These are phyloP conservation scores for Caenorhabditis sp. DNA, from an alignment of 2,888 invertebrate species.

Conservation along the genomic window DNA sequence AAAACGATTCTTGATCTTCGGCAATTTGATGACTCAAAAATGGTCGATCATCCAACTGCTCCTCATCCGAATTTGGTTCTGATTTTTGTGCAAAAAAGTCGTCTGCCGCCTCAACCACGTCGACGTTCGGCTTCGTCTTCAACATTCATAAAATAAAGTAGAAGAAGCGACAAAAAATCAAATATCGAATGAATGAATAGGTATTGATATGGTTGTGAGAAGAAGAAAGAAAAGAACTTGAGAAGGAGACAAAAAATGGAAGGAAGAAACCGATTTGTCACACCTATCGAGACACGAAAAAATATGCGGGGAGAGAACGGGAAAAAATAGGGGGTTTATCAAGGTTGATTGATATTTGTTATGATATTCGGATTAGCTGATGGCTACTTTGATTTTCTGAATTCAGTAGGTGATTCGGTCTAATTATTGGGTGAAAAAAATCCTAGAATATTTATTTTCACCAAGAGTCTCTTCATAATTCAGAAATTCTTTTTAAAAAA, in stretches of 20 bases:
- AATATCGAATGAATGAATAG: constrained; percentile 9
- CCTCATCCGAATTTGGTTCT: constrained; percentile 27
- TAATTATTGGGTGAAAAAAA: no score
- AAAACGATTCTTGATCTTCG: constrained; percentile 38
- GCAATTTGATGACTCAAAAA: constrained; percentile 35
- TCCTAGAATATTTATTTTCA: no score
- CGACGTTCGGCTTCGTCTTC: constrained; percentile 6
- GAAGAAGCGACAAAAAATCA: not conserved
- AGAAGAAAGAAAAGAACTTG: not conserved
- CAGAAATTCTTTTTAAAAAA: no score
- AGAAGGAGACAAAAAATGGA: not conserved
- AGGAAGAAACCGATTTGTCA: constrained; percentile 19
- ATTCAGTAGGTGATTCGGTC: no score
- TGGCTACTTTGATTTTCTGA: not conserved
- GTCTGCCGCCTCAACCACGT: not conserved
- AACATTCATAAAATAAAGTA: constrained; percentile 8
- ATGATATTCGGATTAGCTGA: not conserved
- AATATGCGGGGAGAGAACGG: no score
- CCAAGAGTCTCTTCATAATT: no score
- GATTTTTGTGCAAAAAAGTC: not conserved
- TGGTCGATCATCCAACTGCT: constrained; percentile 36
- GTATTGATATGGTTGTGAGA: constrained; percentile 17
- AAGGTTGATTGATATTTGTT: not conserved
- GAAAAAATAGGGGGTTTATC: not conserved
- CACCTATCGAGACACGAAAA: constrained; percentile 32